Base-by-base conservation (phyloP, 2,888 invertebrate genomes). In the Empis livida region DNA sequence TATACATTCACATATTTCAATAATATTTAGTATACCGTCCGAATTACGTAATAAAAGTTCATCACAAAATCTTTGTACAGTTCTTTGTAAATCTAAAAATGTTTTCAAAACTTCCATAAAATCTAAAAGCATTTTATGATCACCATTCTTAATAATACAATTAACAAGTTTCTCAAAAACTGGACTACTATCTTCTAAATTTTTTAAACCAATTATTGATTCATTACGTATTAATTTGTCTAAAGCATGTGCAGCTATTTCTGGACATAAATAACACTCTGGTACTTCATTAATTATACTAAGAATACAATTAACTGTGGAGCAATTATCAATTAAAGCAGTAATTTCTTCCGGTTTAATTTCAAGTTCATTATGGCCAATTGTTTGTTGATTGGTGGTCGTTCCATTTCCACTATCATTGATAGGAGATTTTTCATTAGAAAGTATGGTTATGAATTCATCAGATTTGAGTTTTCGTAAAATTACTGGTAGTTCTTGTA, bases 401-500 rank as follows among this genome's bases (percentile, higher is more conserved):
- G 9, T 27, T 20, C 20, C 5, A 27, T 27, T 8, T 8, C 2
- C 23, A 9, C 6, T 9, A 27, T 27, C 23, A 27, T 8, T 27
- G 2, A 8, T 2, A 8, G 23, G 23, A 8, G 5, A 8, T 27
- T 27, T 27, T 8, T 6, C 23, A 8, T 5, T 27, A 27, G 23
- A 27, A 27, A 27, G 23, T 6, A 71, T 59, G 30, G 66, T 65
- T 8, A 64, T 57, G 31, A 75, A 55, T 53, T 74, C 67, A 56
- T 65, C 49, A n/a, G 50, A 49, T 10, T 47, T 71, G 31, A 73
- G 57, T 59, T 70, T 75, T 47, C 75, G 71, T 23, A 84, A 74
- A 45, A 82, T 73, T 13, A 80, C 68, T 2, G 82, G 82, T 43
- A 84, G 70, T 61, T 84, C 84, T 56, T 79, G 76, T 17, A 84